Percentiles rank a stretch among this genome's conserved stretches.
These are phyloP conservation scores for Ditylenchus weischeri DNA, from an alignment of 2,888 invertebrate species.

Conservation along the genomic window DNA sequence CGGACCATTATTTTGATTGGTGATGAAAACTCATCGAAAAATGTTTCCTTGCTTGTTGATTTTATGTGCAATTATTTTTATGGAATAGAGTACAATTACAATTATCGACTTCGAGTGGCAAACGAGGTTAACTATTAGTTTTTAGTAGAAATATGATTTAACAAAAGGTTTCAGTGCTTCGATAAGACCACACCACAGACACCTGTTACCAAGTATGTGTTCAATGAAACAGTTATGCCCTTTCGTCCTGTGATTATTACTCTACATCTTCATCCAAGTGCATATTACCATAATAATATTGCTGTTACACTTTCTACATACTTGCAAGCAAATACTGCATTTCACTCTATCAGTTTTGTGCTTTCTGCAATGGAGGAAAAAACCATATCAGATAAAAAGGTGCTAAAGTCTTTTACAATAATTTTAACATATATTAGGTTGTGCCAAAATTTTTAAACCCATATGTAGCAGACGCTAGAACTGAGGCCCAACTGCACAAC, in stretches of 20 bases:
- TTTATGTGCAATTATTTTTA: conserved; percentile 4
- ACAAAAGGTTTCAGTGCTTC: neutral
- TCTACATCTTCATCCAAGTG: neutral
- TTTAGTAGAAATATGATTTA: neutral
- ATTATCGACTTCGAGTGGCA: neutral
- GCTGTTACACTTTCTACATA: neutral
- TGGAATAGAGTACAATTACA: neutral
- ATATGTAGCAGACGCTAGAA: too few relatives aligned
- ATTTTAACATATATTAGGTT: too few relatives aligned
- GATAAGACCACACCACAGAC: neutral
- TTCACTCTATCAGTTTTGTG: conserved; percentile 1
- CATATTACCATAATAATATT: neutral
- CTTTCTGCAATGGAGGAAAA: neutral
- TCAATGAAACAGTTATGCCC: neutral
- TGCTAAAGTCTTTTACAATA: too few relatives aligned
- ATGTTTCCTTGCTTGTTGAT: neutral
- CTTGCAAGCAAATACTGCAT: neutral
- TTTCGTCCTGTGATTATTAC: conserved; percentile 5
- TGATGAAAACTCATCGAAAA: too few relatives aligned
- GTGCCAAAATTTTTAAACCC: too few relatives aligned
- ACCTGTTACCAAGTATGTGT: conserved; percentile 1
- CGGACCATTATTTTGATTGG: neutral
- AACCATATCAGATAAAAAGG: too few relatives aligned
- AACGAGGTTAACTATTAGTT: neutral
- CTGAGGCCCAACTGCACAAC: too few relatives aligned